phyloP scores from a whole-genome alignment of 53 echinoderm and acorn worm species.

The Echinarachnius parma region DNA sequence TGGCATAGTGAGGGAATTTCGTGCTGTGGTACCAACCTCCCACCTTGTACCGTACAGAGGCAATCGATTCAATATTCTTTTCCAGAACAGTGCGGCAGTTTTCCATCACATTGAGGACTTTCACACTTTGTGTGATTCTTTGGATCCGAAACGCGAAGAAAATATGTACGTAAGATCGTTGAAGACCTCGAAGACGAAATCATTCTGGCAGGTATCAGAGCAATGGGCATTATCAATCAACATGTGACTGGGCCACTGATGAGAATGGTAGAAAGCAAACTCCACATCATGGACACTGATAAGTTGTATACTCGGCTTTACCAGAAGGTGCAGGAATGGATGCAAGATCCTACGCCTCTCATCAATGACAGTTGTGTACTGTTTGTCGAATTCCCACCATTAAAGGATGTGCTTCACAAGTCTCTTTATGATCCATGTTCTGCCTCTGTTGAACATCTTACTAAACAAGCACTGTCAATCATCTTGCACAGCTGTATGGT shows the following conservation, averaged over 20 bases:
- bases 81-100: conserved; percentile 58
- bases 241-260: conserved; percentile 26
- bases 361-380: conserved; percentile 47
- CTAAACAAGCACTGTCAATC: conserved; percentile 51
- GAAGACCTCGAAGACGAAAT: conserved; percentile 42
- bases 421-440: conserved; percentile 42
- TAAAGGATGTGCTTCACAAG: conserved; percentile 32
- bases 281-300: conserved; percentile 59
- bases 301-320: conserved; percentile 41
- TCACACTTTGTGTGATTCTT: conserved; percentile 33
- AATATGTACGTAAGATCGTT: conserved; percentile 53
- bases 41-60: conserved; percentile 51
- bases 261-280: conserved; percentile 53
- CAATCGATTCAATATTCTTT: conserved; percentile 53
- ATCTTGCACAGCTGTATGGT: conserved; percentile 51
- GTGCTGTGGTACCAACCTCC: conserved; percentile 20
- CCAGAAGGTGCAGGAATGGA: conserved; percentile 47
- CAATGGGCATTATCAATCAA: conserved; percentile 48
- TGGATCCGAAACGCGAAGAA: conserved; percentile 44
- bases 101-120: conserved; percentile 47
- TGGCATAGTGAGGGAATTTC: conserved; percentile 53
- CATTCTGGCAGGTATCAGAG: conserved; percentile 48
- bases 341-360: conserved; percentile 49
- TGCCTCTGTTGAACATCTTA: conserved; percentile 40
- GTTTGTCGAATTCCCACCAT: conserved; percentile 54